Conservation (phyloP, 2,888 invertebrate genomes). For the Drosophila fulvimacula region DNA sequence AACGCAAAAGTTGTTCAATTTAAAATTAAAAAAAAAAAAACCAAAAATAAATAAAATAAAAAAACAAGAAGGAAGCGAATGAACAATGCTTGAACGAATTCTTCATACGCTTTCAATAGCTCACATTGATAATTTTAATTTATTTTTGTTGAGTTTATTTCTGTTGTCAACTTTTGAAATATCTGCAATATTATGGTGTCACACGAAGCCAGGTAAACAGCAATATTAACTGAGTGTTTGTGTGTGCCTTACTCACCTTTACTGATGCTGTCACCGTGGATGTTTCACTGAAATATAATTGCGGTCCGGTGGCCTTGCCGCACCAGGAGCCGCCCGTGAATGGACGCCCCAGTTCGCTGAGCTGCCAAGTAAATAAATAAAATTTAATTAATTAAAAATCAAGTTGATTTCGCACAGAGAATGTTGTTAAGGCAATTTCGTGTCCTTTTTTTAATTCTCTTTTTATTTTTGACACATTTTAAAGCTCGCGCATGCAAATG, state of each 20-base stretch:
- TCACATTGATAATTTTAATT: not conserved
- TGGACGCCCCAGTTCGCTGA: conserved; percentile 93
- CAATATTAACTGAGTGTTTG: conserved; percentile 11
- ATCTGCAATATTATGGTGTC: not conserved
- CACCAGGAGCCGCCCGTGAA: conserved; percentile 97
- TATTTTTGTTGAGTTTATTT: not conserved
- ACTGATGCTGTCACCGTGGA: conserved; percentile 94
- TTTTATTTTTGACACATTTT: conserved; percentile 47
- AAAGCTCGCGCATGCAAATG: conserved; percentile 45
- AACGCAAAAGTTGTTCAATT: conserved; percentile 57
- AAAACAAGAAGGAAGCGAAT: not conserved
- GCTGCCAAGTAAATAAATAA: conserved; percentile 85
- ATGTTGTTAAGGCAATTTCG: conserved; percentile 46
- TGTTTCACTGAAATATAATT: conserved; percentile 95
- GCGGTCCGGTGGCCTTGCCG: conserved; percentile 91
- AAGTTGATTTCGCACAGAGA: conserved; percentile 52
- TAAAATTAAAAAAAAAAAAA: conserved; percentile 45
- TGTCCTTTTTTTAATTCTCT: conserved; percentile 2
- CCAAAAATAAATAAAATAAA: conserved; percentile 44
- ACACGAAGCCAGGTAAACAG: not conserved
- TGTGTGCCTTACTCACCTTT: conserved; percentile 86
- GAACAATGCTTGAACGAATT: not conserved
- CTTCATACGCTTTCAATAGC: not conserved
- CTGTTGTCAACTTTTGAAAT: not conserved
- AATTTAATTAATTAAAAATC: conserved; percentile 73